phyloP scores from a whole-genome alignment of 2,888 invertebrate species.

The Stenodema calcarata region DNA sequence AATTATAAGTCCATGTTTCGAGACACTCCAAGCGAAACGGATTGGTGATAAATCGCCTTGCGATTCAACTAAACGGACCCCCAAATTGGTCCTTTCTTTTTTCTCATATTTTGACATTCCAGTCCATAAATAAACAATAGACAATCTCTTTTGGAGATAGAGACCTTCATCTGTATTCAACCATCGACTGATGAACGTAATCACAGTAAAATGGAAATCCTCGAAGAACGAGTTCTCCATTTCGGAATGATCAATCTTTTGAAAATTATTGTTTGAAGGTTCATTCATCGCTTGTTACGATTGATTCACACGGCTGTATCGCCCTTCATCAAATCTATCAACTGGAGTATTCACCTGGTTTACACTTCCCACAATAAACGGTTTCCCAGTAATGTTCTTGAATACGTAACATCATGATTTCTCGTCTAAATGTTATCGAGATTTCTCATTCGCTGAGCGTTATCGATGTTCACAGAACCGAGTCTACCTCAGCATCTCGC shows the following conservation, averaged over 20 bases:
- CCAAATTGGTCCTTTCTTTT: not conserved
- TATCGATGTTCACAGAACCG: no score
- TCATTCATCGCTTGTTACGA: not conserved
- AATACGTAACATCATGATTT: no score
- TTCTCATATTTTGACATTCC: not conserved
- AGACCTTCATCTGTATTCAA: not conserved
- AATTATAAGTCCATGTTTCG: not conserved
- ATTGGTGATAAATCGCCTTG: not conserved
- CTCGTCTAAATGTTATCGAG: no score
- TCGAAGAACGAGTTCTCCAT: not conserved
- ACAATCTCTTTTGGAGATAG: not conserved
- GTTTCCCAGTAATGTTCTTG: no score
- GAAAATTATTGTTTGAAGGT: not conserved
- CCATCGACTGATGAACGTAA: not conserved
- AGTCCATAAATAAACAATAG: not conserved
- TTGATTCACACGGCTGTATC: not conserved
- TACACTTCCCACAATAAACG: no score
- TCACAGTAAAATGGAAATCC: not conserved
- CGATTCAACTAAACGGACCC: not conserved
- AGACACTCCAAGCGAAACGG: not conserved
- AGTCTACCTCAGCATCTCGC: no score
- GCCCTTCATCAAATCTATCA: not conserved
- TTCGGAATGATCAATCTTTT: not conserved
- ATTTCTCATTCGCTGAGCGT: no score
- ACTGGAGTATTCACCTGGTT: not conserved